Evolutionary conservation across 2,113 vertebrate species (phyloP).

Genomic region (Phyllostomus hastatus): DNA sequence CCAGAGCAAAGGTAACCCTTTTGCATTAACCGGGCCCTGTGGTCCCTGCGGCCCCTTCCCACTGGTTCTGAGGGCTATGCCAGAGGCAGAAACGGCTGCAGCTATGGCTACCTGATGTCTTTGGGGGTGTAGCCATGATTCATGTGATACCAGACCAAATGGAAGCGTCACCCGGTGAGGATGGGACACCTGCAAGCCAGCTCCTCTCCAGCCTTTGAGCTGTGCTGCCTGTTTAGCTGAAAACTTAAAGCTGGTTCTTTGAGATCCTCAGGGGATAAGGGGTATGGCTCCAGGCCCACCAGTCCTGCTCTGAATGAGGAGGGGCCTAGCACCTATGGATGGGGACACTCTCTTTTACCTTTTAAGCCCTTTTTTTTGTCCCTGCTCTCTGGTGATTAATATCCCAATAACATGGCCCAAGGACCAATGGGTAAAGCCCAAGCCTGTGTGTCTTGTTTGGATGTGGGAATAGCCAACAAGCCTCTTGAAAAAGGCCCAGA

Average conservation of each 20-base stretch:
- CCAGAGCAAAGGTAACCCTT: constrained; percentile 99
- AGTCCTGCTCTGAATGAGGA: not conserved
- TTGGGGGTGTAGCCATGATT: not conserved
- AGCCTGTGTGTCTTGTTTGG: not conserved
- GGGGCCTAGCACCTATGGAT: not conserved
- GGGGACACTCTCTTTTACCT: not conserved
- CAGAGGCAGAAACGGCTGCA: not conserved
- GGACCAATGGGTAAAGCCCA: not conserved
- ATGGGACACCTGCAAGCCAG: not conserved
- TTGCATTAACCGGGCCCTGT: constrained; percentile 64
- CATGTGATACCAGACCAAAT: not conserved
- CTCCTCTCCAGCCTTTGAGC: not conserved
- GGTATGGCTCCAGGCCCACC: not conserved
- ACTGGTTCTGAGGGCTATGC: not conserved
- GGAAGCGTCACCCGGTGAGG: not conserved
- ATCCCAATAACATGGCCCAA: not conserved
- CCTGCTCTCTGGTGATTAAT: not conserved
- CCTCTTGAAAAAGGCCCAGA: not conserved
- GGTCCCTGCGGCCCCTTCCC: not conserved
- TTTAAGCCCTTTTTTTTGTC: not conserved
- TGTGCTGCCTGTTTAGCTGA: not conserved
- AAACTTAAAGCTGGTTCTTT: not conserved
- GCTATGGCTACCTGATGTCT: not conserved
- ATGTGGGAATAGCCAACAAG: not conserved
- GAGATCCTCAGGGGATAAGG: not conserved